phyloP scores from a whole-genome alignment of 2,113 vertebrate genomes.

The Chionodraco myersi region DNA sequence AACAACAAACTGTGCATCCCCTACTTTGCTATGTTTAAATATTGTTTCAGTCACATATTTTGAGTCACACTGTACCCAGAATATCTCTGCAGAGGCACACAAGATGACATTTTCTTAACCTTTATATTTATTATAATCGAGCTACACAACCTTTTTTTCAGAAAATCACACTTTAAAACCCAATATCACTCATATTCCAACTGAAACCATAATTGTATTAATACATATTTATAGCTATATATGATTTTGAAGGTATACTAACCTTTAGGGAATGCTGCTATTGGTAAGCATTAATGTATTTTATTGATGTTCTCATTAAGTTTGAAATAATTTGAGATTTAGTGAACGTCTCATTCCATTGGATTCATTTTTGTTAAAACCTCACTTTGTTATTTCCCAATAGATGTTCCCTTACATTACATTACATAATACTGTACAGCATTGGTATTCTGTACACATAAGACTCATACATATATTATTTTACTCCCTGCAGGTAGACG shows the following conservation, averaged over 20 bases:
- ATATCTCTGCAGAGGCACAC: no score
- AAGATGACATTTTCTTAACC: no score
- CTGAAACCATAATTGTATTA: not conserved
- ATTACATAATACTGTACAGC: not conserved
- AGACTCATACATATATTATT: slow-evolving; percentile 39
- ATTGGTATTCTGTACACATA: slow-evolving; percentile 50
- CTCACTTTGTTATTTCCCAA: not conserved
- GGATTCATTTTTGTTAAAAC: slow-evolving; percentile 1
- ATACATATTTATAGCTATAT: not conserved
- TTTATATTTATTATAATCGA: no score
- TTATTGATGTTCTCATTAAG: not conserved
- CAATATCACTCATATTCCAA: not conserved
- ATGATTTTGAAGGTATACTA: not conserved
- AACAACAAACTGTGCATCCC: slow-evolving; percentile 12
- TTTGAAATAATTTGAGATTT: not conserved
- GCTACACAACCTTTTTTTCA: no score
- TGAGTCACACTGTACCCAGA: no score
- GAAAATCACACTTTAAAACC: no score
- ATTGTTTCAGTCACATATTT: no score
- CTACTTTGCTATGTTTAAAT: not conserved
- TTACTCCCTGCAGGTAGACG: slow-evolving; percentile 31
- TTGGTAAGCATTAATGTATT: not conserved
- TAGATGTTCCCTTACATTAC: not conserved
- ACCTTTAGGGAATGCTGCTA: not conserved
- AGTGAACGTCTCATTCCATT: not conserved